Base-by-base conservation (phyloP, 2,113 vertebrate genomes). In the Electrona antarctica region DNA sequence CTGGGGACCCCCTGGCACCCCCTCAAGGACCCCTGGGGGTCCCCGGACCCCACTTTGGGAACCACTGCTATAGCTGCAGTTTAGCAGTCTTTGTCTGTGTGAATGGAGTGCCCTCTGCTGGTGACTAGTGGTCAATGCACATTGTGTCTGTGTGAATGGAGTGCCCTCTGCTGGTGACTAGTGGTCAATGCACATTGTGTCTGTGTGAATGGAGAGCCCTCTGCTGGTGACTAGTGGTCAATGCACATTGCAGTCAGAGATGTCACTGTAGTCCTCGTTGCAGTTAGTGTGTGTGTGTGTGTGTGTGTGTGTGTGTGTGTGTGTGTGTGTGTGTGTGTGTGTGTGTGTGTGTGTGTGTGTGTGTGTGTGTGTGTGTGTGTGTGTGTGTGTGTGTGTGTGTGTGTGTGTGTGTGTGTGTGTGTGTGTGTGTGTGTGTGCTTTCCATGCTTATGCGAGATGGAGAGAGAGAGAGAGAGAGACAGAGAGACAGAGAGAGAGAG, bases 191-290 rank as follows among this genome's bases (percentile, higher is more conserved):
- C n/a, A n/a, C n/a, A n/a, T n/a, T n/a, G n/a, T n/a, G n/a, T n/a
- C 10, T 47, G 67, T 83, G 64, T 78, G 68, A 64, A 58, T 7
- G 8, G 52, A 73, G 72, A 15, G 47, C 86, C 88, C 83, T 81
- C 88, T 87, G 46, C 57, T 92, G 90, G 33, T 61, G 1, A 14
- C 0, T 60, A 8, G 3, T 0, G 11, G n/a, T 70, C 46, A 74
- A 0, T 82, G 64, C 84, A 85, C 5, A 8, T 54, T 6, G 46
- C 10, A 9, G 50, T 47, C 15, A 21, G 13, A 47, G 28, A 13
- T 51, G 41, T 21, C 21, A 21, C 21, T 21, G 21, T 21, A 1
- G 21, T 21, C 21, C 21, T 21, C 21, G 2, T 21, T 2, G 21
- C 21, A 21, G 21, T 21, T 21, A 21, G 11, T 51, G 21, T 28